These are phyloP conservation scores for Megalurothrips usitatus DNA, from an alignment of 2,888 invertebrate species.

Conservation along the genomic window DNA sequence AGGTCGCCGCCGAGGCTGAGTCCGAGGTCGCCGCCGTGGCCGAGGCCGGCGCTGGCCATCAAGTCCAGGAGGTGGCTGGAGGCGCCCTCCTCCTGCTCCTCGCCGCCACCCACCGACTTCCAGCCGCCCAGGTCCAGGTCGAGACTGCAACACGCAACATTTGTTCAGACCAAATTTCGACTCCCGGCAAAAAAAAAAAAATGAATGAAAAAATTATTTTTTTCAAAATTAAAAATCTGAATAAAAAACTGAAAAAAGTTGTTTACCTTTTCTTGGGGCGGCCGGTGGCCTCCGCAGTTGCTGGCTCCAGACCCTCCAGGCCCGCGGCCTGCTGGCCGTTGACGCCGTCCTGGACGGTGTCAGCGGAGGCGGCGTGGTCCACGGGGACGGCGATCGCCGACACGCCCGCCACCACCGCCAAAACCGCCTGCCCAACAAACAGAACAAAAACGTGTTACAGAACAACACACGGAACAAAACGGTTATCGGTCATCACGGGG, in stretches of 20 bases:
- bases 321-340: not conserved
- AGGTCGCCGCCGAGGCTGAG: not conserved
- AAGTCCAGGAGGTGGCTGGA: constrained; percentile 3
- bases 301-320: not conserved
- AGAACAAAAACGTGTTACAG: not conserved
- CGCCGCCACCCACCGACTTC: not conserved
- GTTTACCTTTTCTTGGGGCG: constrained; percentile 12
- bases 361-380: not conserved
- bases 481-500: too few species aligned
- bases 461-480: too few species aligned
- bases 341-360: not conserved
- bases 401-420: constrained; percentile 12
- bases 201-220: not conserved
- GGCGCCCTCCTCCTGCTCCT: constrained; percentile 19
- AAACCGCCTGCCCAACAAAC: not conserved
- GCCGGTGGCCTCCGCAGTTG: not conserved
- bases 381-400: constrained; percentile 19
- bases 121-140: constrained; percentile 8
- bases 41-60: not conserved
- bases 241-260: too few species aligned
- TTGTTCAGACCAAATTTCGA: not conserved
- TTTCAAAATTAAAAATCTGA: too few species aligned
- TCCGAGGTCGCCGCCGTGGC: not conserved
- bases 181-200: not conserved
- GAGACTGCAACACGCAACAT: not conserved